Evolutionary conservation across 2,888 invertebrate genomes (phyloP).

Genomic region (Meandrusa payeni): DNA sequence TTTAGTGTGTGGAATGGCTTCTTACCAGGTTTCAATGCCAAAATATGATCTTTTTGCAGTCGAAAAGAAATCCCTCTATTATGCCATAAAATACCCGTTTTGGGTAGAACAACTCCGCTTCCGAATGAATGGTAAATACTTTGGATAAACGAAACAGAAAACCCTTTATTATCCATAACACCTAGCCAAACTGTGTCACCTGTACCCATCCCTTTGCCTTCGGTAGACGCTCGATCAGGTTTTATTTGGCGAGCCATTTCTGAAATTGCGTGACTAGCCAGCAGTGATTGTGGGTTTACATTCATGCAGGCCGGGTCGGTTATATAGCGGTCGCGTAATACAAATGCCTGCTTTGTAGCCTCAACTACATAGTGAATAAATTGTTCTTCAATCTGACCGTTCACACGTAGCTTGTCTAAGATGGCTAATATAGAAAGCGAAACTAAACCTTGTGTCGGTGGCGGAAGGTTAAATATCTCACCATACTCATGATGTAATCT

Average conservation of each 20-base stretch:
- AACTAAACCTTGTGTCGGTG: slow-evolving; percentile 69
- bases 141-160: slow-evolving; percentile 70
- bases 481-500: slow-evolving; percentile 52
- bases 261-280: slow-evolving; percentile 43
- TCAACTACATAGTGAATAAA: slow-evolving; percentile 64
- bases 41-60: slow-evolving; percentile 47
- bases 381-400: slow-evolving; percentile 56
- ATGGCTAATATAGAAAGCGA: slow-evolving; percentile 61
- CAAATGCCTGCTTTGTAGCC: slow-evolving; percentile 48
- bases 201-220: slow-evolving; percentile 46
- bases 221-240: slow-evolving; percentile 38
- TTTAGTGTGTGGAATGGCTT: slow-evolving; percentile 67
- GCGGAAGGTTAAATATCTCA: slow-evolving; percentile 59
- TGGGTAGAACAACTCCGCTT: slow-evolving; percentile 60
- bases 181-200: slow-evolving; percentile 73
- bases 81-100: slow-evolving; percentile 67
- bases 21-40: slow-evolving; percentile 58
- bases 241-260: slow-evolving; percentile 51
- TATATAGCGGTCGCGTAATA: slow-evolving; percentile 48
- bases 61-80: slow-evolving; percentile 59
- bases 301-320: slow-evolving; percentile 64
- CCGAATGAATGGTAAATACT: slow-evolving; percentile 61
- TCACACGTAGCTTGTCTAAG: slow-evolving; percentile 55
- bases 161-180: slow-evolving; percentile 65
- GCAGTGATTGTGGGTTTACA: slow-evolving; percentile 46